Percentiles rank a stretch among this genome's conserved stretches.
Evolutionary conservation across 1,140 invertebrate species (phyloP).

Genomic region (Berghia stephanieae): DNA sequence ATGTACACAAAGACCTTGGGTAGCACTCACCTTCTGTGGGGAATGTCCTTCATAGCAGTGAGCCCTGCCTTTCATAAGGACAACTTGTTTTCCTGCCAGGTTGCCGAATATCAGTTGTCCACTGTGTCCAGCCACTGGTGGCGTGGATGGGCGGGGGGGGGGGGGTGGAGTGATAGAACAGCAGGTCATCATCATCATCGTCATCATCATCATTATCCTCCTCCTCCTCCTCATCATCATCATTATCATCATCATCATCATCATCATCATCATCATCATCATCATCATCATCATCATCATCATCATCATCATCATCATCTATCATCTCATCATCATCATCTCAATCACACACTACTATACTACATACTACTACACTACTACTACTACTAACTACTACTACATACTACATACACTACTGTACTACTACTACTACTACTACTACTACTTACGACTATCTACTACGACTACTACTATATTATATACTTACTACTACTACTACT

Average conservation of each 20-base stretch:
- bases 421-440: no score
- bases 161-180: no score
- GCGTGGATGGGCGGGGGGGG: no score
- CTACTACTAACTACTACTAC: no score
- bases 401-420: no score
- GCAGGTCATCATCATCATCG: slow-evolving; percentile 7
- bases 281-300: slow-evolving; percentile 8
- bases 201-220: no score
- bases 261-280: slow-evolving; percentile 7
- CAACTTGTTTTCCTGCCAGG: slow-evolving; percentile 78
- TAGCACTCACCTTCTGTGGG: slow-evolving; percentile 78
- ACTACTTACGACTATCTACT: no score
- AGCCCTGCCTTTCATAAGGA: slow-evolving; percentile 96
- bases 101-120: slow-evolving; percentile 90
- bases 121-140: slow-evolving; percentile 88
- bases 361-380: no score
- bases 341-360: not conserved
- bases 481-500: no score
- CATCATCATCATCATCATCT: slow-evolving; percentile 6
- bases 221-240: no score
- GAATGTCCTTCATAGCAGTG: slow-evolving; percentile 96
- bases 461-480: no score
- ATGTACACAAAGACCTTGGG: not conserved
- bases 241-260: slow-evolving; percentile 7
- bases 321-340: slow-evolving; percentile 7